Conservation (phyloP, 1,140 invertebrate genomes). For the Atta cephalotes region DNA sequence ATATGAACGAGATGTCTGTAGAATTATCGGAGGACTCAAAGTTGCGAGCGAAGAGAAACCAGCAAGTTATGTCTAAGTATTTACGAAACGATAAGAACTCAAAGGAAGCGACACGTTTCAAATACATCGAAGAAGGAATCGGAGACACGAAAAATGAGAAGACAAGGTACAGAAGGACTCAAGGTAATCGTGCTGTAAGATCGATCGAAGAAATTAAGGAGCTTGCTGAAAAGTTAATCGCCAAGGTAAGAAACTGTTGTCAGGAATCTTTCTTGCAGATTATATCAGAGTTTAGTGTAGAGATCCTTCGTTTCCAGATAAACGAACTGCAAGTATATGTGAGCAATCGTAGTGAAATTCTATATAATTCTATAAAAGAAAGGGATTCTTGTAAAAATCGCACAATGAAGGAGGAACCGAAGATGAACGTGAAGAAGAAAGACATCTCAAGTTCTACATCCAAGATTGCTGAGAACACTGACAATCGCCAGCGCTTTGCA, state of each 20-base stretch:
- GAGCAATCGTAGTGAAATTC: constrained; percentile 7
- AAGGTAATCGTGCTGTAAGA: constrained; percentile 45
- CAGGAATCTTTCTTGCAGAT: not conserved
- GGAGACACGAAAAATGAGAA: not conserved
- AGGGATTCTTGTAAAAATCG: not conserved
- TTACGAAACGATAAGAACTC: constrained; percentile 40
- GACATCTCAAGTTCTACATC: not conserved
- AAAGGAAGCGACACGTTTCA: constrained; percentile 44
- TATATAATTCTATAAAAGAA: not conserved
- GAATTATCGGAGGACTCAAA: not conserved
- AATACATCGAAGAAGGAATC: constrained; percentile 13
- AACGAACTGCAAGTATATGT: constrained; percentile 70
- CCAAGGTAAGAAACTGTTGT: constrained; percentile 59
- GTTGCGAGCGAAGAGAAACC: constrained; percentile 64
- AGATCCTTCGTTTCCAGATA: constrained; percentile 57
- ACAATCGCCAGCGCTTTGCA: not conserved
- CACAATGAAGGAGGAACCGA: not conserved
- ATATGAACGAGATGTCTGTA: not conserved
- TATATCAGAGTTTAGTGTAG: not conserved
- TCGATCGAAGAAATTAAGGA: constrained; percentile 74
- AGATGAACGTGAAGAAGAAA: not conserved
- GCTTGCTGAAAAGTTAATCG: constrained; percentile 67
- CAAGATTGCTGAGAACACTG: not conserved
- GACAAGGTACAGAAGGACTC: not conserved
- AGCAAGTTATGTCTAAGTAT: not conserved